Evolutionary conservation across 2,113 vertebrate genomes (phyloP).

Genomic region (Paradoxurus hermaphroditus): DNA sequence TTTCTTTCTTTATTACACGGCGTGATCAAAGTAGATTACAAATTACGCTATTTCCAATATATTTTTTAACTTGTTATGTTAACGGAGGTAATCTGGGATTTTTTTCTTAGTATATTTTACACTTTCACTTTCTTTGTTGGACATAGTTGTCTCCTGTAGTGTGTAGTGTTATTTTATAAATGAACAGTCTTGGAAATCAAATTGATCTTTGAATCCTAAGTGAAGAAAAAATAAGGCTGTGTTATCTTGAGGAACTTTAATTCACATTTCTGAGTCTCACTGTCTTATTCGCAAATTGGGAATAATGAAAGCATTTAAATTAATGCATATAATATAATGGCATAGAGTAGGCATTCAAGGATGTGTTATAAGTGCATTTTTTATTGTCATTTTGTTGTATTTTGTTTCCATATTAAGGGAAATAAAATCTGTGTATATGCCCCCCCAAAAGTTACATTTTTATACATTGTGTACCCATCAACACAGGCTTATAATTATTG

Average conservation of each 20-base stretch:
- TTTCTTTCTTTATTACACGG: rapidly evolving
- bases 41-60: neutral
- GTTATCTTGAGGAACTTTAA: neutral
- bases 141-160: neutral
- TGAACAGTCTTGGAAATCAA: neutral
- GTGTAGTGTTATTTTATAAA: neutral
- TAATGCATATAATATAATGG: neutral
- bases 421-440: neutral
- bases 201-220: neutral
- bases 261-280: neutral
- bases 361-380: neutral
- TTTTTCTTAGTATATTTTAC: neutral
- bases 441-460: neutral
- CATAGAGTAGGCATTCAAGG: neutral
- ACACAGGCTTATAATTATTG: neutral
- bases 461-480: neutral
- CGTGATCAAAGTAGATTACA: neutral
- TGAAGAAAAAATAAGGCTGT: neutral
- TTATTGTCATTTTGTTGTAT: neutral
- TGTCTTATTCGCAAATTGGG: neutral
- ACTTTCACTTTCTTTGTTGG: neutral
- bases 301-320: neutral
- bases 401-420: neutral
- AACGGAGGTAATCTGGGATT: neutral
- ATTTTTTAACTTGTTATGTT: neutral